A percentile compares a stretch with the other conserved stretches of the same genome.
phyloP scores from a whole-genome alignment of 2,888 invertebrate genomes.

The Bruchidius siliquastri region DNA sequence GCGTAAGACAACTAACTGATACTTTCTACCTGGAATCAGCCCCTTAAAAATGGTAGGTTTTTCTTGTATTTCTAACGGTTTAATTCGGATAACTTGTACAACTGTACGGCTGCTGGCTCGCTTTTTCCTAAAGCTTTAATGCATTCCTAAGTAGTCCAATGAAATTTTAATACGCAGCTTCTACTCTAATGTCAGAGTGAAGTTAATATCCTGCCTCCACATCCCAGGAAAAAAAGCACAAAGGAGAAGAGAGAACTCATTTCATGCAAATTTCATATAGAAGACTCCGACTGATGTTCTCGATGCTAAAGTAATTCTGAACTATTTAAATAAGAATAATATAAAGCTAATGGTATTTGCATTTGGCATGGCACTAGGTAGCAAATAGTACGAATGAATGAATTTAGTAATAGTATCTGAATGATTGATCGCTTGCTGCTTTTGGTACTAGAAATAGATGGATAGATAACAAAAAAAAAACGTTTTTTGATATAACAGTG shows the following conservation, averaged over 20 bases:
- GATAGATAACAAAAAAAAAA: no score
- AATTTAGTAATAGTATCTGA: neutral
- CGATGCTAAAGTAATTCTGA: slow-evolving; percentile 15
- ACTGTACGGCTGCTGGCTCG: neutral
- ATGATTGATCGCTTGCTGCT: no score
- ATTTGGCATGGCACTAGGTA: neutral
- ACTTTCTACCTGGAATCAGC: no score
- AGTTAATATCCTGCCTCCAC: slow-evolving; percentile 1
- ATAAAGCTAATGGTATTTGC: slow-evolving; percentile 17
- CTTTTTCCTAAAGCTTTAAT: neutral
- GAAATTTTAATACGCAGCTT: neutral
- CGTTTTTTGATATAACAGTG: no score
- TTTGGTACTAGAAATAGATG: no score
- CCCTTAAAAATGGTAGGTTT: no score
- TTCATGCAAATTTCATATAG: slow-evolving; percentile 18
- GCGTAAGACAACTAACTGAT: no score
- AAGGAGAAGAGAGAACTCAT: slow-evolving; percentile 9
- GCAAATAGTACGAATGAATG: neutral
- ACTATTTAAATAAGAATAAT: slow-evolving; percentile 18
- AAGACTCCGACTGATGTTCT: slow-evolving; percentile 10
- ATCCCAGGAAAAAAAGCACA: slow-evolving; percentile 3
- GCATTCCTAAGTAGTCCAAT: neutral
- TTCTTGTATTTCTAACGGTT: neutral
- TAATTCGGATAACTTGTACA: neutral
- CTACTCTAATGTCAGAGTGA: neutral